Percentiles rank a stretch among this genome's conserved stretches.
Evolutionary conservation across 2,797 vertebrate genomes (phyloP).

Genomic region (Melanotaenia trifasciata): DNA sequence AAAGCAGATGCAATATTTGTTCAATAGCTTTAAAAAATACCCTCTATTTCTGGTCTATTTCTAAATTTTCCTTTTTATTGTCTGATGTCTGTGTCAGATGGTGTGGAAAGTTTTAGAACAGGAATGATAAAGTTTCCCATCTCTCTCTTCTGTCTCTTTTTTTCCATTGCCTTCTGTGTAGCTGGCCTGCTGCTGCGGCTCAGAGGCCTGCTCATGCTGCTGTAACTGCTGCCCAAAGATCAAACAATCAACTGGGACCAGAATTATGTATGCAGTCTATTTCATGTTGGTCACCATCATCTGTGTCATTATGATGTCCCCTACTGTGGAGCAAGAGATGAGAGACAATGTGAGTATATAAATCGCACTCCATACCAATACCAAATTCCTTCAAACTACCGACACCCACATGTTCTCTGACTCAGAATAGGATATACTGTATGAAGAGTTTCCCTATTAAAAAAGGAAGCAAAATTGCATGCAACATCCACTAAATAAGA

Average conservation of each 20-base stretch:
- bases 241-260: slow-evolving; percentile 95
- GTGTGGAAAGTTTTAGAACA: slow-evolving; percentile 15
- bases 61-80: neutral
- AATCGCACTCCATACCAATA: neutral
- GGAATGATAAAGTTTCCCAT: slow-evolving; percentile 11
- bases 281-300: slow-evolving; percentile 91
- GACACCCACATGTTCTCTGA: neutral
- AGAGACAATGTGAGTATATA: slow-evolving; percentile 63
- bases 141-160: neutral
- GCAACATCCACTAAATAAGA: neutral
- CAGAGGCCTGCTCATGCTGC: slow-evolving; percentile 92
- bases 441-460: neutral
- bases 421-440: neutral
- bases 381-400: too few relatives aligned
- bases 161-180: slow-evolving; percentile 61
- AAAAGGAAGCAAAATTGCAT: neutral
- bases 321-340: slow-evolving; percentile 86
- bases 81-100: slow-evolving; percentile 13
- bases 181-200: slow-evolving; percentile 97
- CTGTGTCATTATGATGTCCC: slow-evolving; percentile 96
- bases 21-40: too few relatives aligned
- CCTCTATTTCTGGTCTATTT: neutral
- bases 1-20: too few relatives aligned
- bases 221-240: slow-evolving; percentile 95
- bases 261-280: slow-evolving; percentile 94